phyloP scores from a whole-genome alignment of 2,797 vertebrate genomes.

The Gallirallus australis region DNA sequence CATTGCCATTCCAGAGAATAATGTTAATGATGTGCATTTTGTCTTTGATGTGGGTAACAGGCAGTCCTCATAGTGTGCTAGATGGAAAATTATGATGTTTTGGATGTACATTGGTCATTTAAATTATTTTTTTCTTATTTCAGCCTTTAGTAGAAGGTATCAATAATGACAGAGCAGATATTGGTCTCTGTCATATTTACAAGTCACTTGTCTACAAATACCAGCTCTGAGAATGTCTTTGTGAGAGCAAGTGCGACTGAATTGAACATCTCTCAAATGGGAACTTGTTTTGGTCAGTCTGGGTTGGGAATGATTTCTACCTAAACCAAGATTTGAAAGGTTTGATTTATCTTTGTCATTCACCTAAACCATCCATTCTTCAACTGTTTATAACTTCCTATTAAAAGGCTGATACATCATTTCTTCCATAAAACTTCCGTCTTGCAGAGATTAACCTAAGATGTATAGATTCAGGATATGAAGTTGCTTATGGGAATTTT shows the following conservation, averaged over 20 bases:
- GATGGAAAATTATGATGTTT: background rate
- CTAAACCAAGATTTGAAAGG: constrained; percentile 39
- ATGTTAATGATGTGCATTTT: background rate
- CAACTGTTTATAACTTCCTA: constrained; percentile 19
- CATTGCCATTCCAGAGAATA: background rate
- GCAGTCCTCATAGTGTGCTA: background rate
- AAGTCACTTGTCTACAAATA: background rate
- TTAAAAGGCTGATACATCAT: background rate
- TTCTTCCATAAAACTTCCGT: background rate
- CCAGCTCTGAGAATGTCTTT: background rate
- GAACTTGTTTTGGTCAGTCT: background rate
- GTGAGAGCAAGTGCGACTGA: background rate
- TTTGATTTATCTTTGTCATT: background rate
- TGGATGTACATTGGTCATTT: background rate
- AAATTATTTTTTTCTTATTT: background rate
- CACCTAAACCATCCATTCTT: constrained; percentile 15
- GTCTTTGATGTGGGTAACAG: constrained; percentile 15
- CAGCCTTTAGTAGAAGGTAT: background rate
- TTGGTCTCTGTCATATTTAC: background rate
- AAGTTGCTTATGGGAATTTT: constrained; percentile 45
- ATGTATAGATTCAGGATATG: background rate
- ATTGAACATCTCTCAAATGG: background rate
- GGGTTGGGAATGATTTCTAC: constrained; percentile 23
- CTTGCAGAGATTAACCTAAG: background rate
- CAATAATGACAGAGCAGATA: background rate